Evolutionary conservation across 2,888 invertebrate species (phyloP), one percentile per base, ranked within the genome.

Genomic region (Sinopyrophorus schimmeli): DNA sequence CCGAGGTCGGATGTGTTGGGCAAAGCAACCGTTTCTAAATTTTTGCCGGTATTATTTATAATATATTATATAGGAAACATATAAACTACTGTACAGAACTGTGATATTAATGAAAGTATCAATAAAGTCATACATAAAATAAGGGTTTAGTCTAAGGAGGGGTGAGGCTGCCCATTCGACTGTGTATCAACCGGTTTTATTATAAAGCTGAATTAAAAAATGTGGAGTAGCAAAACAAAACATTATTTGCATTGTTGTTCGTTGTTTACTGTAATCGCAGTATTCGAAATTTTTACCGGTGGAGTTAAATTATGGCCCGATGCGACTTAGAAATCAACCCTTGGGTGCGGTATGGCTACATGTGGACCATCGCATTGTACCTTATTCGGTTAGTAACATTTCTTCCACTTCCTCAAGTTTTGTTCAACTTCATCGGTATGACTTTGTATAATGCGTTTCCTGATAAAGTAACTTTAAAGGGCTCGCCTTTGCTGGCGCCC

Each of bases 381-480:
- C 69, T 86, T 47, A 71, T 94, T 59, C 80, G 93, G 60, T 80
- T 87, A 51, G 76, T 93, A 35, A 89, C 92, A 40, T 82, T 94
- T 66, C 79, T 94, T 41, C 90, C 93, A 42, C 77, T 94, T 68
- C 94, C 94, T 12, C 92, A 93, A 79, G 90, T 91, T 57, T 65
- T 94, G 37, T 92, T 92, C 72, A 91, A 91, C 71, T 91, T 92
- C 73, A 79, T 87, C 58, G 94, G 95, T 30, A 75, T 96, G 54
- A 82, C 88, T 46, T 79, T 92, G 58, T 96, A 92, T 74, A 96
- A 96, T 77, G 92, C 94, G 56, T 97, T 97, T 72, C 92, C 94
- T 39, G 93, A 94, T 61, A 92, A 91, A 76, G 89, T 93, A 2
- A 79, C 84, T 57, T 55, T 74, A 31, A 92, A 92, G 73, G 92